Evolutionary conservation across 2,888 invertebrate species (phyloP), one percentile per base, ranked within the genome.

Genomic region (Eupithecia pulchellata): DNA sequence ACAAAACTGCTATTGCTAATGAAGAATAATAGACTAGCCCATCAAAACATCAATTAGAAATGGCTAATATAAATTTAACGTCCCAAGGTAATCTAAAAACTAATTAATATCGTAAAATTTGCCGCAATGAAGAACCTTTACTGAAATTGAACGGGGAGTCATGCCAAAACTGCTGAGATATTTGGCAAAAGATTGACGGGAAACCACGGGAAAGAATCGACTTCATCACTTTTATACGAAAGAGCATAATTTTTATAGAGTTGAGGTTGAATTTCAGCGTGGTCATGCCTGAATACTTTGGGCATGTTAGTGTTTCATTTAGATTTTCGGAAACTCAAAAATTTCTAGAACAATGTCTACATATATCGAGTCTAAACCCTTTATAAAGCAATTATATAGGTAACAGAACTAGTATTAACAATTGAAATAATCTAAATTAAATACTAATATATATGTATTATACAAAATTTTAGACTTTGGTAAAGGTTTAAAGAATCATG

Each of bases 111-210:
- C 67, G 76, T 58, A 72, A 76, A 74, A 69, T 75, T 72, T 74
- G 61, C 76, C 70, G 73, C 76, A 81, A 78, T 78, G 75, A 80
- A 73, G 75, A 57, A 57, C 70, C 68, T 70, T 78, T 71, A 71
- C 73, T 63, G 55, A 65, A 78, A 81, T 66, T 75, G 70, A 71
- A 74, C 52, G 71, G 83, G 84, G 84, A 82, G 66, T 69, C 58
- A 65, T 83, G 86, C 87, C 87, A 87, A 73, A 72, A 70, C 75
- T 74, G 81, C 81, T 84, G 81, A 83, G 81, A 82, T 75, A 81
- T 84, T 87, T 85, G 86, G 85, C 86, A 86, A 83, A 82, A 81
- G 84, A 82, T 82, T 81, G 82, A 83, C 79, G 76, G 74, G 78
- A 81, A 81, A 75, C 77, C 70, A 64, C 27, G 9, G 29, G 64